Percentiles rank a stretch among this genome's conserved stretches.
These are phyloP conservation scores for Pipra filicauda DNA, from an alignment of 2,113 vertebrate species.

Conservation along the genomic window DNA sequence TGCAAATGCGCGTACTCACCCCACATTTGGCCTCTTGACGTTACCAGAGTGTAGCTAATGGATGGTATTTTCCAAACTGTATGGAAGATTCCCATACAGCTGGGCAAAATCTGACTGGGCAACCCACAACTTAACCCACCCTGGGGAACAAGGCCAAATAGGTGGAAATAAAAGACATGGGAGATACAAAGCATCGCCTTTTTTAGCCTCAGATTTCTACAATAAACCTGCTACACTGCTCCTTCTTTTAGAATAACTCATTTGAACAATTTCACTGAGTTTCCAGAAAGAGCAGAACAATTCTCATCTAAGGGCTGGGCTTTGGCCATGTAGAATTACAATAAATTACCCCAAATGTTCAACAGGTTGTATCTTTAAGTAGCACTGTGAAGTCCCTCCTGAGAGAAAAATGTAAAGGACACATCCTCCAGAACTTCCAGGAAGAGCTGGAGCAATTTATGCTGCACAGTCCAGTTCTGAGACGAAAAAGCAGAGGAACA, in stretches of 20 bases:
- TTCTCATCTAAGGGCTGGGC: background rate
- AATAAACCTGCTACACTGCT: background rate
- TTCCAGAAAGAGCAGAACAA: background rate
- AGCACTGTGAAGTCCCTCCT: background rate
- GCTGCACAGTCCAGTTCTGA: background rate
- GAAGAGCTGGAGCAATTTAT: background rate
- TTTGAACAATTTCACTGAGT: background rate
- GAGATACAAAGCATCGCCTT: background rate
- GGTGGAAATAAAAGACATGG: background rate
- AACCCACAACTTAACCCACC: background rate
- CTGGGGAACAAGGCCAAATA: background rate
- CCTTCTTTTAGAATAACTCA: background rate
- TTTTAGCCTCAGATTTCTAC: background rate
- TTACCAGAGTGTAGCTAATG: background rate
- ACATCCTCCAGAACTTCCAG: background rate
- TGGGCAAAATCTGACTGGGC: background rate
- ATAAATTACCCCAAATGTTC: background rate
- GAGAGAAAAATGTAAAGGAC: background rate
- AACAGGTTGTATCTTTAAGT: background rate
- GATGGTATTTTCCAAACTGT: background rate
- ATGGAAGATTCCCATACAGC: background rate
- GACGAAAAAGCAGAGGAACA: background rate
- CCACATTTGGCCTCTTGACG: background rate
- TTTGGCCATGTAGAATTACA: background rate
- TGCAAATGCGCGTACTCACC: fast-evolving